Base-by-base conservation (phyloP, 2,797 vertebrate genomes). In the Kryptolebias ocellatus region DNA sequence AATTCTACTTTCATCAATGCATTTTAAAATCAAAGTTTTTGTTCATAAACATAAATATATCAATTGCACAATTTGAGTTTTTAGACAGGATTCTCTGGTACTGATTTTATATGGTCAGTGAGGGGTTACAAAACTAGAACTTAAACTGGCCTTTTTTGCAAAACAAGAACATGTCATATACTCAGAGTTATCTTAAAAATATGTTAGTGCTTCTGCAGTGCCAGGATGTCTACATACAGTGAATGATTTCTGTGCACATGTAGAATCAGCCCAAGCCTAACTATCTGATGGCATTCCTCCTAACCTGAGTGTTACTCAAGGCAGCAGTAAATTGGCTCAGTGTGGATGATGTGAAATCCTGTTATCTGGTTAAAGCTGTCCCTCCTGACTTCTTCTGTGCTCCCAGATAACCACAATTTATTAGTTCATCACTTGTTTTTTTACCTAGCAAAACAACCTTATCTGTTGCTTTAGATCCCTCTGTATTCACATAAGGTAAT, bases 271-370 rank as follows among this genome's bases (percentile, higher is more conserved):
- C 31, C 34, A 16, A 29, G 57, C 59, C 51, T 86, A 78, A 87
- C 86, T 80, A 71, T 64, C 34, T 73, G 70, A 84, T 85, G 56
- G 81, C 84, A 86, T 75, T 63, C 55, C 51, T 54, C 20, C 69
- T 74, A 70, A 83, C 74, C 75, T 68, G 54, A 60, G 61, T 60
- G 46, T 77, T 77, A 73, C 83, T 67, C 58, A 4, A 70, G 71
- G 65, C 74, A 67, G 60, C 47, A 74, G 57, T 87, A 87, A 89
- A 91, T 83, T 61, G 50, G 88, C 90, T 91, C 65, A 78, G 61
- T 42, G 70, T 64, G 57, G 73, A 74, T 50, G 60, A 72, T 76
- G 72, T 79, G 64, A 86, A 92, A 92, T 88, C 84, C 81, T 77
- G 72, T 90, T 87, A 89, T 61, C 53, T 73, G 67, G 66, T 72